These are phyloP conservation scores for Lathronympha strigana DNA, from an alignment of 2,888 invertebrate genomes.

Conservation along the genomic window DNA sequence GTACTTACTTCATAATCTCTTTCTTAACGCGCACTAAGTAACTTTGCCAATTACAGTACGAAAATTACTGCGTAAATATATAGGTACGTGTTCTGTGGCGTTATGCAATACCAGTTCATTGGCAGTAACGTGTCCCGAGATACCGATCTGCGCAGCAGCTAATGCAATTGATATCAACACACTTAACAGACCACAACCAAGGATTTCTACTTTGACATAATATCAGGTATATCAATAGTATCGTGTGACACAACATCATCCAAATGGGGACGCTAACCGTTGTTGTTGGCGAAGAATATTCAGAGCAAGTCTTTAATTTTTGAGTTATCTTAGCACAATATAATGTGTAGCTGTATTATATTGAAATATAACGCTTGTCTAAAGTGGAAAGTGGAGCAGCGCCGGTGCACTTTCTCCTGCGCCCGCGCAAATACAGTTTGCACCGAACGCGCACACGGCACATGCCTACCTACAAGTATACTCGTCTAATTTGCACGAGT, in stretches of 20 bases:
- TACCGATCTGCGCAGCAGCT: conserved; percentile 37
- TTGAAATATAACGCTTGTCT: conserved; percentile 60
- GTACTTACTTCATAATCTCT: conserved; percentile 37
- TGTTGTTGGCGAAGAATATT: conserved; percentile 40
- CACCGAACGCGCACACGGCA: conserved; percentile 49
- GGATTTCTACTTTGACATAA: conserved; percentile 60
- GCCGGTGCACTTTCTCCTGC: conserved; percentile 74
- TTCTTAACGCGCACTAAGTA: conserved; percentile 37
- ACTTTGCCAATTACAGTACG: conserved; percentile 34
- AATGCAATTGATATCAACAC: conserved; percentile 43
- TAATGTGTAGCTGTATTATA: conserved; percentile 48
- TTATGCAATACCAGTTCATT: conserved; percentile 42
- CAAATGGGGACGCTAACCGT: conserved; percentile 46
- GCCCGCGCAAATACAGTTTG: conserved; percentile 66
- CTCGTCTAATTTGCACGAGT: conserved; percentile 53
- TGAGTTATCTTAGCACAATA: conserved; percentile 37
- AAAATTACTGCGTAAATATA: conserved; percentile 30
- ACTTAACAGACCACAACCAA: conserved; percentile 64
- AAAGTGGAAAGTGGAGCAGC: conserved; percentile 75
- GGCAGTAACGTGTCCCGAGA: conserved; percentile 39
- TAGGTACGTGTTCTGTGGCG: conserved; percentile 27
- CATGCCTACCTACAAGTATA: conserved; percentile 45
- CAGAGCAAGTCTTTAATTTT: conserved; percentile 31
- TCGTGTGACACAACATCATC: conserved; percentile 58
- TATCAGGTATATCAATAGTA: conserved; percentile 50